These are phyloP conservation scores for Thinocorus orbignyianus DNA, from an alignment of 2,113 vertebrate genomes.

Conservation along the genomic window DNA sequence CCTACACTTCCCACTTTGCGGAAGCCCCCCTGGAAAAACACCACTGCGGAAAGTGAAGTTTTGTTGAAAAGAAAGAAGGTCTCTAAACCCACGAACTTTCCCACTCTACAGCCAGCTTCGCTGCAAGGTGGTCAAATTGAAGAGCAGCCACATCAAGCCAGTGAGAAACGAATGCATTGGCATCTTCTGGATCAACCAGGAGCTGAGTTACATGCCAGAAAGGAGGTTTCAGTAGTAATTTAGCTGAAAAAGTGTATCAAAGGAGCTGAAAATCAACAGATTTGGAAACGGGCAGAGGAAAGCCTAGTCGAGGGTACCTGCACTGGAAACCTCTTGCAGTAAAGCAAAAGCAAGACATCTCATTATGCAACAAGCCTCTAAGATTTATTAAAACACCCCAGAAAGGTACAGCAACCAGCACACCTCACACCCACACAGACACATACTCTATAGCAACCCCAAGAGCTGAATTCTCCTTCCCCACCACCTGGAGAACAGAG, in stretches of 20 bases:
- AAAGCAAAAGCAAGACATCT: not conserved
- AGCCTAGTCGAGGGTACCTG: not conserved
- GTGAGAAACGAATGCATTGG: rapidly evolving
- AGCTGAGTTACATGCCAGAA: not conserved
- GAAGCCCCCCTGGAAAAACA: not conserved
- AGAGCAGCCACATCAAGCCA: not conserved
- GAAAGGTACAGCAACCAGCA: not conserved
- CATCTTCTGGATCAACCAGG: not conserved
- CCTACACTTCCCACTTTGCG: not conserved
- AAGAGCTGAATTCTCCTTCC: not conserved
- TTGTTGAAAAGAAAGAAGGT: not conserved
- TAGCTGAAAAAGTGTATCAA: not conserved
- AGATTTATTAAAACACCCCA: not conserved
- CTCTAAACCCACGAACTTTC: not conserved
- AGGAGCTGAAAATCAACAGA: not conserved
- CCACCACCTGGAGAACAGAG: not conserved
- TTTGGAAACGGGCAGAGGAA: not conserved
- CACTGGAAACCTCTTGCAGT: not conserved
- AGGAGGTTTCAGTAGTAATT: not conserved
- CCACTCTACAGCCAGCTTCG: not conserved
- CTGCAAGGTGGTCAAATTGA: not conserved
- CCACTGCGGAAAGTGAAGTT: not conserved
- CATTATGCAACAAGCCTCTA: not conserved
- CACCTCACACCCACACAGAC: not conserved
- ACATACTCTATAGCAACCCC: not conserved